Percentiles rank a stretch among this genome's conserved stretches.
phyloP scores from a whole-genome alignment of 2,797 vertebrate species.

The Tauraco hartlaubi region DNA sequence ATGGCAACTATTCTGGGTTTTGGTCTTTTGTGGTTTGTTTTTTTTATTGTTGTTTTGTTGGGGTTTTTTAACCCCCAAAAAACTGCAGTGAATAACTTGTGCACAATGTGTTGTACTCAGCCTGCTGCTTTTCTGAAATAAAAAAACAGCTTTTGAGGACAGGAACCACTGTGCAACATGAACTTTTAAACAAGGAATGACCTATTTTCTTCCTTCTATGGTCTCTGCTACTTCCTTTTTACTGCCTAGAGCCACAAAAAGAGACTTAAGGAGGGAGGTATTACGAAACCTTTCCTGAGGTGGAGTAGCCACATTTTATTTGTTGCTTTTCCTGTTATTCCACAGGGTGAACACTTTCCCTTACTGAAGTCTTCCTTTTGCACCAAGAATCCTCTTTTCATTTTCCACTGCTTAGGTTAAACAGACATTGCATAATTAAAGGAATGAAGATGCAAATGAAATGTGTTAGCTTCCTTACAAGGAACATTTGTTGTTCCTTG shows the following conservation, averaged over 20 bases:
- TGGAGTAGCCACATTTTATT: neutral
- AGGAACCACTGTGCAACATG: neutral
- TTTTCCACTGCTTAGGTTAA: neutral
- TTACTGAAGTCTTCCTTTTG: neutral
- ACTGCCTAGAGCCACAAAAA: neutral
- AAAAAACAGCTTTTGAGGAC: constrained; percentile 11
- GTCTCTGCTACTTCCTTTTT: neutral
- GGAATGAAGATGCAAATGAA: neutral
- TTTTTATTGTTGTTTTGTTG: neutral
- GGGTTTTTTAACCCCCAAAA: neutral
- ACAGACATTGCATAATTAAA: neutral
- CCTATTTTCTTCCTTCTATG: constrained; percentile 17
- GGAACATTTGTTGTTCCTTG: too few species aligned
- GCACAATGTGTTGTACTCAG: neutral
- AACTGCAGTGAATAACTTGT: neutral
- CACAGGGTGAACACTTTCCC: neutral
- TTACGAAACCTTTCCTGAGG: neutral
- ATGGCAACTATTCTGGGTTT: neutral
- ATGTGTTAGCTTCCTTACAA: neutral
- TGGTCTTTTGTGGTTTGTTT: neutral
- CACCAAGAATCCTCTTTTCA: neutral
- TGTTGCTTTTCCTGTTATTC: neutral
- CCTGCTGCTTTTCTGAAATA: constrained; percentile 4
- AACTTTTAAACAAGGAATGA: constrained; percentile 39
- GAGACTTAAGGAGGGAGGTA: neutral